Percentiles rank a stretch among this genome's conserved stretches.
These are phyloP conservation scores for Lamproptera curius DNA, from an alignment of 2,888 invertebrate species.

Conservation along the genomic window DNA sequence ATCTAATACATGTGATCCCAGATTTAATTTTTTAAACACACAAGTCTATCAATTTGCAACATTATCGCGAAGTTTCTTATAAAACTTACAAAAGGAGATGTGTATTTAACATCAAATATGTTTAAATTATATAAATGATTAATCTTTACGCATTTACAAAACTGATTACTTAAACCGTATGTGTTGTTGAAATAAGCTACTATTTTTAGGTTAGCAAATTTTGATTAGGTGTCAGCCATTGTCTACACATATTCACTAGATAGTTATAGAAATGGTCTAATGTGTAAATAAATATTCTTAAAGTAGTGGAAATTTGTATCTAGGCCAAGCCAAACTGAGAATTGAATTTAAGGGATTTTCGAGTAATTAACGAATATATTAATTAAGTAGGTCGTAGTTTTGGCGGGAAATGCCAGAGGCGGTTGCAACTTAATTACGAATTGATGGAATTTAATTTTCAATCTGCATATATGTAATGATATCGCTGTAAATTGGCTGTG, in stretches of 20 bases:
- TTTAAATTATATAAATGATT: too few relatives aligned
- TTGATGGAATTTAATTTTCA: too few relatives aligned
- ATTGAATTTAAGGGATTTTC: slow-evolving; percentile 38
- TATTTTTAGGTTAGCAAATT: too few relatives aligned
- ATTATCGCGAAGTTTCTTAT: too few relatives aligned
- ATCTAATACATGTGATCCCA: slow-evolving; percentile 4
- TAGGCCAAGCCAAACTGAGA: slow-evolving; percentile 61
- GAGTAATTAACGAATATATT: slow-evolving; percentile 21
- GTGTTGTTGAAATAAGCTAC: too few relatives aligned
- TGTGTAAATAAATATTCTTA: slow-evolving; percentile 33
- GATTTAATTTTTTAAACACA: not conserved
- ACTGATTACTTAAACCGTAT: too few relatives aligned
- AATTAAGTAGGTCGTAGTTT: slow-evolving; percentile 19
- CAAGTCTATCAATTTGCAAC: too few relatives aligned
- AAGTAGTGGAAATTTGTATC: slow-evolving; percentile 32
- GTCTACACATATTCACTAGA: slow-evolving; percentile 5
- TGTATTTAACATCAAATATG: too few relatives aligned
- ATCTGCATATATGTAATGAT: too few relatives aligned
- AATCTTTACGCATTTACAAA: too few relatives aligned
- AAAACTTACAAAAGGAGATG: too few relatives aligned
- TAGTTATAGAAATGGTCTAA: slow-evolving; percentile 25
- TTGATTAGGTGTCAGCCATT: too few relatives aligned
- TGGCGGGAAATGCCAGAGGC: slow-evolving; percentile 13
- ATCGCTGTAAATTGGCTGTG: not conserved
- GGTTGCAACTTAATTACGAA: not conserved